Base-by-base conservation (phyloP, 2,113 vertebrate genomes). In the Elaphurus davidianus region DNA sequence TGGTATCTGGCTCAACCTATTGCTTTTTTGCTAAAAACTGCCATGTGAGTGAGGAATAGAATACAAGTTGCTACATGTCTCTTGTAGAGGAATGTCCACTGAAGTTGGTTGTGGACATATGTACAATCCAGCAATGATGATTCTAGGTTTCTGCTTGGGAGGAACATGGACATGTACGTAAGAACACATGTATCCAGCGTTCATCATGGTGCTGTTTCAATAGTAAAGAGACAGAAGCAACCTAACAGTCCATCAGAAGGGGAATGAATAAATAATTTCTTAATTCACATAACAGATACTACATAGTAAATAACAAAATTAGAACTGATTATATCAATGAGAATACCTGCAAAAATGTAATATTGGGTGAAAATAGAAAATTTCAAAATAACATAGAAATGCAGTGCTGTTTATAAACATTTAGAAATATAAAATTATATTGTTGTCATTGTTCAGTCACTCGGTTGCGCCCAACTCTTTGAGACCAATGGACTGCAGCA, bases 341-440 rank as follows among this genome's bases (percentile, higher is more conserved):
- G 7, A 55, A 82, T 23, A 57, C 16, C 36, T 55, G 16, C 12
- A 84, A 45, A 92, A 91, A 54, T 36, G 4, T 93, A 64, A 67
- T 27, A 9, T 12, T 84, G 2, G 28, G 16, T 55, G n/a, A 60
- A 71, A 87, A 52, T 23, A 60, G 40, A 71, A 74, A 30, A n/a
- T 59, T 90, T 86, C 19, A 67, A 87, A 96, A 57, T 62, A 76
- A 23, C 47, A 19, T 25, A 50, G 27, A 93, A 87, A 92, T 62
- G 28, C 4, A 40, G 17, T 60, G 28, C 23, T 57, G 9, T 54
- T 54, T 89, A 67, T 36, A 12, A 59, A 76, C 14, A 21, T 81
- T 82, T 45, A 57, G 60, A 55, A 82, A 45, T 71, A 89, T 7
- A 43, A 85, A 81, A 55, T 57, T 47, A 78, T 27, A 55, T 62